A percentile compares a stretch with the other conserved stretches of the same genome.
phyloP scores from a whole-genome alignment of 2,113 vertebrate genomes.

The Lepidothrix coronata region DNA sequence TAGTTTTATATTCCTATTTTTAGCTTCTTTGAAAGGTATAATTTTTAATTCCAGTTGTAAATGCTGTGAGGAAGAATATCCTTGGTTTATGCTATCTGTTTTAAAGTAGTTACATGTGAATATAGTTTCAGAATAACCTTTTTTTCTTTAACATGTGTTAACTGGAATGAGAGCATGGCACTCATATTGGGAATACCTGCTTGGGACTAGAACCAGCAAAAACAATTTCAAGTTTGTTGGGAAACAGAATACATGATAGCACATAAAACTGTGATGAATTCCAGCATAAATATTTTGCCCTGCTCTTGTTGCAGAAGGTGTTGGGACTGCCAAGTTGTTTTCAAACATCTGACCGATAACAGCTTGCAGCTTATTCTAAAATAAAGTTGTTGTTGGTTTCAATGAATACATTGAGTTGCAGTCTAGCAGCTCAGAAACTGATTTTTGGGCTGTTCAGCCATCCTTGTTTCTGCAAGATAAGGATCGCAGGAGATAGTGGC shows the following conservation, averaged over 20 bases:
- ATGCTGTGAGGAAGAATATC: background rate
- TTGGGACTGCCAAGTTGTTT: background rate
- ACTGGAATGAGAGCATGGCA: background rate
- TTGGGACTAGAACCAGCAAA: background rate
- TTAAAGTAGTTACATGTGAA: background rate
- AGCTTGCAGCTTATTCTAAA: background rate
- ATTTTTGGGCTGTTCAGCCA: background rate
- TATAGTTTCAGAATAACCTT: background rate
- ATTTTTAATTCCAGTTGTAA: background rate
- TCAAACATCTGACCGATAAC: background rate
- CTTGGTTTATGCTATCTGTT: background rate
- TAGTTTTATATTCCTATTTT: background rate
- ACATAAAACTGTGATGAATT: background rate
- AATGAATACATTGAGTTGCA: background rate
- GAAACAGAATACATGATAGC: background rate
- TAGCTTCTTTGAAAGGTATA: background rate
- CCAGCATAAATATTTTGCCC: background rate
- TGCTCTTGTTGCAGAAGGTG: background rate
- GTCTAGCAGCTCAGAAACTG: background rate
- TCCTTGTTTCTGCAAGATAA: background rate
- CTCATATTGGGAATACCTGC: background rate
- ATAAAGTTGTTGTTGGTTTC: background rate
- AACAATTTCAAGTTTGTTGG: background rate
- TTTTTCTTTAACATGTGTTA: background rate
- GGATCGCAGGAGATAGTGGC: rapidly evolving